Conservation (phyloP, 2,888 invertebrate species). For the Drosophila colorata region DNA sequence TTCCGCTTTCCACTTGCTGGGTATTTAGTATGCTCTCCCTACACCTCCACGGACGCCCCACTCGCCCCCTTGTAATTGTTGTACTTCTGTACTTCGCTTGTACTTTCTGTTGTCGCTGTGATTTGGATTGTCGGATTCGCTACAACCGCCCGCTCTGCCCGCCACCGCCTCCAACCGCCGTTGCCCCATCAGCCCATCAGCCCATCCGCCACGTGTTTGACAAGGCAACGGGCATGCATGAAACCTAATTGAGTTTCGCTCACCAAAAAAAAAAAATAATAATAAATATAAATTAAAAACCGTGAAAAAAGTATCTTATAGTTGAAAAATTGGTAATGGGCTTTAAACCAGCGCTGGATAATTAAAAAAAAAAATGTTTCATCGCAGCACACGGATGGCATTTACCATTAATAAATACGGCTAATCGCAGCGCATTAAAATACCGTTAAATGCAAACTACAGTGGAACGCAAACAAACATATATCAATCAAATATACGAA, state of each 20-base stretch:
- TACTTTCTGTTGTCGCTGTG: constrained; percentile 80
- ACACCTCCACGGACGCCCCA: background rate
- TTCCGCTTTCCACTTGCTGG: constrained; percentile 81
- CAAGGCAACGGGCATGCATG: constrained; percentile 75
- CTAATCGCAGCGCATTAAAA: constrained; percentile 56
- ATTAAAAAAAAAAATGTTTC: constrained; percentile 41
- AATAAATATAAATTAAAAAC: constrained; percentile 3
- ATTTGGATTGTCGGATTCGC: constrained; percentile 66
- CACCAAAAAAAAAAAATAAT: constrained; percentile 14
- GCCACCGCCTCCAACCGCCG: background rate
- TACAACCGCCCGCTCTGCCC: constrained; percentile 2
- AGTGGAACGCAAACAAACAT: constrained; percentile 17
- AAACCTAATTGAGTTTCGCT: constrained; percentile 77
- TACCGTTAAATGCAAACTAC: constrained; percentile 39
- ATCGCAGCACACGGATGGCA: constrained; percentile 35
- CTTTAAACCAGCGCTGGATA: constrained; percentile 26
- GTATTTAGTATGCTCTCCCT: constrained; percentile 65
- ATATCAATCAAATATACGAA: background rate
- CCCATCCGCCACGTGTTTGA: constrained; percentile 68
- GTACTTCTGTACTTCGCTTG: constrained; percentile 67
- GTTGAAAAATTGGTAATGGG: constrained; percentile 46
- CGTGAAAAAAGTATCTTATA: constrained; percentile 27
- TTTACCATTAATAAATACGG: constrained; percentile 46
- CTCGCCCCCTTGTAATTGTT: constrained; percentile 63
- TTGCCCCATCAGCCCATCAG: background rate